These are phyloP conservation scores for Bombus picipes DNA, from an alignment of 1,140 invertebrate species.

Conservation along the genomic window DNA sequence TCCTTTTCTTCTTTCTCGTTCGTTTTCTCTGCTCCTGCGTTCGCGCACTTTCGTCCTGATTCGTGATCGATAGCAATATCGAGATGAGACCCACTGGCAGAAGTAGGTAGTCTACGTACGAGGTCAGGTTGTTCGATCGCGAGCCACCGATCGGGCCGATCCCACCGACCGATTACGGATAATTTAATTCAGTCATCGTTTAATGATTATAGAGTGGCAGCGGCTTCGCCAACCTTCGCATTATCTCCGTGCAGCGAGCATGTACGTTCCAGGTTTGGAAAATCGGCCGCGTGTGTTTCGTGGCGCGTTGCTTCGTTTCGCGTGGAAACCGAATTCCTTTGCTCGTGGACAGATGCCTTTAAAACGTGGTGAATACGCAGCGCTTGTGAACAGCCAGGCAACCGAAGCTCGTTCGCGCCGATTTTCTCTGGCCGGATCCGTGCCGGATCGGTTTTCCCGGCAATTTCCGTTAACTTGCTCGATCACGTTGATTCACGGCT, in stretches of 20 bases:
- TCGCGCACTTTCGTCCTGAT: too few relatives aligned
- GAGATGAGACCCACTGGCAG: slow-evolving; percentile 63
- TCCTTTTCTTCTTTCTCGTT: too few relatives aligned
- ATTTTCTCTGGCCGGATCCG: background rate
- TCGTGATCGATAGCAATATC: slow-evolving; percentile 12
- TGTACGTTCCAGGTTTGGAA: slow-evolving; percentile 30
- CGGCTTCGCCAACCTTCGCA: slow-evolving; percentile 1
- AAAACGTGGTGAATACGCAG: background rate
- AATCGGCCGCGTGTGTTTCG: slow-evolving; percentile 15
- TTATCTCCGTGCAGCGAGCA: background rate
- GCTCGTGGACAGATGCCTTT: background rate
- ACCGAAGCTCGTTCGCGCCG: background rate
- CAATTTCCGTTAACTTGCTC: background rate
- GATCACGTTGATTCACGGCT: background rate
- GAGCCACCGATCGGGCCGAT: slow-evolving; percentile 65
- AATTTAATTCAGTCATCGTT: slow-evolving; percentile 79
- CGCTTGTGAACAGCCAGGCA: background rate
- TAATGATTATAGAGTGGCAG: slow-evolving; percentile 74
- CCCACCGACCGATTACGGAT: slow-evolving; percentile 73
- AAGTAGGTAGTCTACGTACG: slow-evolving; percentile 47
- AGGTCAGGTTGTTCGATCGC: slow-evolving; percentile 69
- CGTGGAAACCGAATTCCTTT: slow-evolving; percentile 18
- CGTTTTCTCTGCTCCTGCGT: background rate
- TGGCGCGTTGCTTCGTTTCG: background rate
- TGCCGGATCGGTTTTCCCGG: background rate